phyloP scores from a whole-genome alignment of 2,888 invertebrate genomes.

The Chrysolina oricalcia region DNA sequence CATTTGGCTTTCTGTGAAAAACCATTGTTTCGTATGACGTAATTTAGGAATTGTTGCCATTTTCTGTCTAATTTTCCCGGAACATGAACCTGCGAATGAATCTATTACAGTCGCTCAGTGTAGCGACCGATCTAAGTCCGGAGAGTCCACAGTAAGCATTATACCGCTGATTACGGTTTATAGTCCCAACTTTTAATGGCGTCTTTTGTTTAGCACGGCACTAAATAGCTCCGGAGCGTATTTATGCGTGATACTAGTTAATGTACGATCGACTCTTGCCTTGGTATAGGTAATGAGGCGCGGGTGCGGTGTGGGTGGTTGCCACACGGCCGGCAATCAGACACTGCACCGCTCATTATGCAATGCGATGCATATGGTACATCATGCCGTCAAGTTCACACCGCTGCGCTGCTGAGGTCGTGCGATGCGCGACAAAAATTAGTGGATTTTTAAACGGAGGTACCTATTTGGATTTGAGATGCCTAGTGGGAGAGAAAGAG shows the following conservation, averaged over 20 bases:
- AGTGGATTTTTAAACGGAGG: not conserved
- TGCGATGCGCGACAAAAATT: not conserved
- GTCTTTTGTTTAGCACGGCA: slow-evolving; percentile 69
- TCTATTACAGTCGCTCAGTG: slow-evolving; percentile 1
- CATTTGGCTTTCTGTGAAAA: too few species aligned
- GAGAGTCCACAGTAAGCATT: slow-evolving; percentile 54
- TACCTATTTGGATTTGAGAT: too few species aligned
- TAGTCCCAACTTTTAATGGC: slow-evolving; percentile 68
- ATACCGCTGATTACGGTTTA: slow-evolving; percentile 67
- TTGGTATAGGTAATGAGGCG: slow-evolving; percentile 65
- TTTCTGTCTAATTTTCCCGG: not conserved
- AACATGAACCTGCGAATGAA: not conserved
- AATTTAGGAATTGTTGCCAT: not conserved
- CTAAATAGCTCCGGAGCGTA: slow-evolving; percentile 67
- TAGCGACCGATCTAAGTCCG: slow-evolving; percentile 24
- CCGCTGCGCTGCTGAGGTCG: slow-evolving; percentile 2
- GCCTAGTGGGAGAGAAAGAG: too few species aligned
- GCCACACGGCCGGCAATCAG: slow-evolving; percentile 49
- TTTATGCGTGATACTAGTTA: slow-evolving; percentile 66
- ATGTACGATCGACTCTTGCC: slow-evolving; percentile 63
- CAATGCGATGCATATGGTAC: slow-evolving; percentile 26
- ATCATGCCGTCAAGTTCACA: slow-evolving; percentile 22
- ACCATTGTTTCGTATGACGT: too few species aligned
- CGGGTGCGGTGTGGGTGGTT: slow-evolving; percentile 67
- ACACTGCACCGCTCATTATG: slow-evolving; percentile 40